phyloP scores from a whole-genome alignment of 2,113 vertebrate species.

The Zingel zingel region DNA sequence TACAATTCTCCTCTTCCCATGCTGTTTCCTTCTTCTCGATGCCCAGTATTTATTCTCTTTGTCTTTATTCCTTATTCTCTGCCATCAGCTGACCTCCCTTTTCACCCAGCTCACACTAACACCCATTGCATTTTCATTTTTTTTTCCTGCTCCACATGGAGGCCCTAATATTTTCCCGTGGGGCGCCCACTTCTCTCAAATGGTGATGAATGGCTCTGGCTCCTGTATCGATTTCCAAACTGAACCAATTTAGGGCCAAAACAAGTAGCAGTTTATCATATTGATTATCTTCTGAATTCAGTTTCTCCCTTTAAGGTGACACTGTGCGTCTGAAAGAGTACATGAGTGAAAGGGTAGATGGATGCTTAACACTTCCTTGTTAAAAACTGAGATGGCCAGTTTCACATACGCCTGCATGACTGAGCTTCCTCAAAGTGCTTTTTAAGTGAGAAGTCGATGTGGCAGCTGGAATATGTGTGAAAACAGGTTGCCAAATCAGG shows the following conservation, averaged over 20 bases:
- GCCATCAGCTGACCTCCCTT: constrained; percentile 50
- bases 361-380: constrained; percentile 60
- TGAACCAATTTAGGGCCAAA: constrained; percentile 89
- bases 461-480: constrained; percentile 35
- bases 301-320: constrained; percentile 83
- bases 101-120: constrained; percentile 55
- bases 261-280: constrained; percentile 90
- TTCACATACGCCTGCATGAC: constrained; percentile 38
- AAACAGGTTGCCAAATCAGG: constrained; percentile 46
- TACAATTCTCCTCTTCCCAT: constrained; percentile 49
- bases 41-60: constrained; percentile 61
- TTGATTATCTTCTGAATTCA: constrained; percentile 86
- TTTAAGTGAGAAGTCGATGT: constrained; percentile 62
- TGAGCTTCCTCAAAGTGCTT: constrained; percentile 59
- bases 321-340: constrained; percentile 77
- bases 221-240: constrained; percentile 87
- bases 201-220: constrained; percentile 85
- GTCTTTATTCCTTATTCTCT: constrained; percentile 65
- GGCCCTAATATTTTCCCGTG: constrained; percentile 79
- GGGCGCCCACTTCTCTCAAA: constrained; percentile 78
- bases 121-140: constrained; percentile 53
- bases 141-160: constrained; percentile 54
- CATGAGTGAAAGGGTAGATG: constrained; percentile 71
- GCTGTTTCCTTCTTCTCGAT: constrained; percentile 54
- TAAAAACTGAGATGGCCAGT: constrained; percentile 53